Base-by-base conservation (phyloP, 2,113 vertebrate species). In the Myotis yumanensis region DNA sequence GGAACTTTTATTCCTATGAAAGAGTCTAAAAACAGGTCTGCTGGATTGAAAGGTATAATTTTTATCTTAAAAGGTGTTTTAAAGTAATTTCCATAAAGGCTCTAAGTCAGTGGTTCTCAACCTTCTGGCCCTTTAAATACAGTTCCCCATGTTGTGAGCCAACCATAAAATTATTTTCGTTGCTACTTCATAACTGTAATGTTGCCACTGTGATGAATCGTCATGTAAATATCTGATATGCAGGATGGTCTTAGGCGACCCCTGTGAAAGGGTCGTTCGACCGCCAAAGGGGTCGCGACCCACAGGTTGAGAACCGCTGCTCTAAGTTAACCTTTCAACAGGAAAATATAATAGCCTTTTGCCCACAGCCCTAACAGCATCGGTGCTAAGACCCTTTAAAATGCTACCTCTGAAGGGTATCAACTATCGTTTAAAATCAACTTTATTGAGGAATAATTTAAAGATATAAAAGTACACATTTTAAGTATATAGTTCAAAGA, bases 341-440 rank as follows among this genome's bases (percentile, higher is more conserved):
- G 51, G 48, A 75, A 87, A 85, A 23, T 23, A 85, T 40, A 75
- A 62, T 2, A 62, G 10, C 12, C 57, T 59, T 89, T 83, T 69
- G 66, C 46, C 66, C 59, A 81, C 2, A 62, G 43, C 2, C 48
- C 18, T 81, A n/a, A 40, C 7, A 69, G 51, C 15, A n/a, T 0
- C 20, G 14, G 1, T 79, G 22, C 20, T 66, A 7, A 84, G 4
- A 37, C 28, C 11, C 40, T 84, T 91, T 37, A 62, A 95, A 89
- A 90, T 46, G 10, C 46, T 69, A 85, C 0, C 32, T 64, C 15
- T 73, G 62, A 84, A 73, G 28, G 64, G 7, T 15, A 88, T n/a
- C 22, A 68, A 57, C 12, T 93, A 43, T 32, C 52, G 51, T 79
- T 93, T 40, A 89, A 79, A 95, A 51, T 84, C 23, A 80, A 73